A percentile compares a stretch with the other conserved stretches of the same genome.
phyloP scores from a whole-genome alignment of 2,797 vertebrate genomes.

The Myotis myotis region DNA sequence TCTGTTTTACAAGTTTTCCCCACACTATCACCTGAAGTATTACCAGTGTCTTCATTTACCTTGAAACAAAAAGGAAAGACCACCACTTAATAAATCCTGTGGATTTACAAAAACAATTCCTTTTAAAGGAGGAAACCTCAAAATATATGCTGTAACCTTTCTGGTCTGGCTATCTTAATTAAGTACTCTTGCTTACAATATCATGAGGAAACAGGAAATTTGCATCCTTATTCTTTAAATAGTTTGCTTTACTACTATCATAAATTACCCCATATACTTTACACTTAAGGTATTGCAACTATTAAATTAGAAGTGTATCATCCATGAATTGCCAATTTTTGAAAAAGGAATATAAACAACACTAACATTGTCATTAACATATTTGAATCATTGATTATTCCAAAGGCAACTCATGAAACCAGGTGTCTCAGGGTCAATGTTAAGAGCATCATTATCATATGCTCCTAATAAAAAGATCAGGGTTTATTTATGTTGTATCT shows the following conservation, averaged over 20 bases:
- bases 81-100: conserved; percentile 29
- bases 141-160: conserved; percentile 22
- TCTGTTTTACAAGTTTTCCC: conserved; percentile 11
- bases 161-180: conserved; percentile 38
- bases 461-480: conserved; percentile 9
- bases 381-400: conserved; percentile 44
- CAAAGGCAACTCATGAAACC: conserved; percentile 5
- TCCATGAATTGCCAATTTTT: conserved; percentile 38
- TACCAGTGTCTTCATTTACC: conserved; percentile 39
- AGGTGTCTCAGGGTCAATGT: background rate
- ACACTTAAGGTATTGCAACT: conserved; percentile 32
- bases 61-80: conserved; percentile 24
- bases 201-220: conserved; percentile 45
- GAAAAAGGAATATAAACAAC: conserved; percentile 2
- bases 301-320: conserved; percentile 33
- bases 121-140: conserved; percentile 25
- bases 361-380: conserved; percentile 6
- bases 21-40: background rate
- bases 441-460: conserved; percentile 36
- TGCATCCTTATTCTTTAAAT: conserved; percentile 47
- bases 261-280: conserved; percentile 25
- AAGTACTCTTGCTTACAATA: conserved; percentile 51
- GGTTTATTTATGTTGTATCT: background rate
- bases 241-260: conserved; percentile 55
- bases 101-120: conserved; percentile 30